phyloP scores from a whole-genome alignment of 2,113 vertebrate species.

The Panthera uncia region DNA sequence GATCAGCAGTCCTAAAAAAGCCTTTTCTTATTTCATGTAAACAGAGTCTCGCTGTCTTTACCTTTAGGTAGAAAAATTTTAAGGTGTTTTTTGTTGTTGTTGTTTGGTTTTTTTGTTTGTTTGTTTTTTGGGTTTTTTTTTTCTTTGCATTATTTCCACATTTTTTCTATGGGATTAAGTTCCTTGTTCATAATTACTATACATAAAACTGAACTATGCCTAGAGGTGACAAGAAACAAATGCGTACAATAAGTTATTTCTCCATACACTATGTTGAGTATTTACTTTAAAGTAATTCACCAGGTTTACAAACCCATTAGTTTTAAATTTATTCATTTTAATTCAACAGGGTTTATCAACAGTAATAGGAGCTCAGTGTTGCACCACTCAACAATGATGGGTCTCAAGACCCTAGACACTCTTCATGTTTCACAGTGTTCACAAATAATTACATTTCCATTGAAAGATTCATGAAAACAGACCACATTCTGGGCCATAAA shows the following conservation, averaged over 20 bases:
- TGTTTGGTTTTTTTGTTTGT: not conserved
- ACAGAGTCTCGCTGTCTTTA: not conserved
- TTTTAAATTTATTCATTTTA: not conserved
- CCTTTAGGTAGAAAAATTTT: not conserved
- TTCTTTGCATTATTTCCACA: not conserved
- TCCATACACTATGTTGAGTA: not conserved
- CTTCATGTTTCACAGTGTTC: not conserved
- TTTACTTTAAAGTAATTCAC: not conserved
- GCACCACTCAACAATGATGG: not conserved
- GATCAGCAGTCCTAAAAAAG: not conserved
- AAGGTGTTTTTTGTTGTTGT: not conserved
- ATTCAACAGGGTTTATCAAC: not conserved
- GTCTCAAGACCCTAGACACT: not conserved
- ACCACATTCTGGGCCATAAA: not conserved
- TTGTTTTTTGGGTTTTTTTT: not conserved
- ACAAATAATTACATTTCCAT: not conserved
- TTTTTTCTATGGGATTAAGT: not conserved
- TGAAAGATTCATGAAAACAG: not conserved
- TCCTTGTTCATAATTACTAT: not conserved
- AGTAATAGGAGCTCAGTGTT: not conserved
- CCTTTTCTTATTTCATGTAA: not conserved
- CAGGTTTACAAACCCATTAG: not conserved
- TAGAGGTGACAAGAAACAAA: not conserved
- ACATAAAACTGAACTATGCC: not conserved
- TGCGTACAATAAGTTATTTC: not conserved